Conservation (phyloP, 92 coral and sea anemone species). For the Parazoanthus darwini region DNA sequence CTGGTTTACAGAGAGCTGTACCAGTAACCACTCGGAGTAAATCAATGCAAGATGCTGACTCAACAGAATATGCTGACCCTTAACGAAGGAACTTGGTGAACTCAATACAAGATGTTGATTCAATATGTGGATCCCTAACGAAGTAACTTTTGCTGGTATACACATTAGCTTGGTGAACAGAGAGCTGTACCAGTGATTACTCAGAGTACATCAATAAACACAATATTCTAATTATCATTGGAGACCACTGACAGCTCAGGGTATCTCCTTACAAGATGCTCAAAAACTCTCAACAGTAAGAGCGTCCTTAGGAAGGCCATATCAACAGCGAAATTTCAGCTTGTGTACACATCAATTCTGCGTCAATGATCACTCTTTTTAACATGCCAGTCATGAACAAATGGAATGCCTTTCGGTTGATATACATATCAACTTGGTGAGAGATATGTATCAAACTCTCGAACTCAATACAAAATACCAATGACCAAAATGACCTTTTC, state of each 20-base stretch:
- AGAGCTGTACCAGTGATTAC: conserved; percentile 4
- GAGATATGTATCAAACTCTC: neutral
- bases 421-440: conserved; percentile 70
- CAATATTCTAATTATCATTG: too few species aligned
- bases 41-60: neutral
- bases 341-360: too few species aligned
- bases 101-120: neutral
- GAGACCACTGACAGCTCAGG: too few species aligned
- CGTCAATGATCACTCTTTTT: too few species aligned
- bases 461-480: neutral
- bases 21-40: neutral
- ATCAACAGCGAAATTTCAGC: too few species aligned
- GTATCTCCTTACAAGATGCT: too few species aligned
- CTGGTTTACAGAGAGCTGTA: conserved; percentile 64
- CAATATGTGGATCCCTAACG: neutral
- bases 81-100: neutral
- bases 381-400: too few species aligned
- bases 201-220: neutral
- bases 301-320: too few species aligned
- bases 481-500: neutral
- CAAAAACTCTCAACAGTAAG: too few species aligned
- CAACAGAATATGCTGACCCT: neutral
- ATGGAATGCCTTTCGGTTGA: neutral
- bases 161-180: conserved; percentile 81
- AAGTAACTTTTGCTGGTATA: neutral